Evolutionary conservation across 1,140 invertebrate genomes (phyloP).

Genomic region (Ylistrum balloti): DNA sequence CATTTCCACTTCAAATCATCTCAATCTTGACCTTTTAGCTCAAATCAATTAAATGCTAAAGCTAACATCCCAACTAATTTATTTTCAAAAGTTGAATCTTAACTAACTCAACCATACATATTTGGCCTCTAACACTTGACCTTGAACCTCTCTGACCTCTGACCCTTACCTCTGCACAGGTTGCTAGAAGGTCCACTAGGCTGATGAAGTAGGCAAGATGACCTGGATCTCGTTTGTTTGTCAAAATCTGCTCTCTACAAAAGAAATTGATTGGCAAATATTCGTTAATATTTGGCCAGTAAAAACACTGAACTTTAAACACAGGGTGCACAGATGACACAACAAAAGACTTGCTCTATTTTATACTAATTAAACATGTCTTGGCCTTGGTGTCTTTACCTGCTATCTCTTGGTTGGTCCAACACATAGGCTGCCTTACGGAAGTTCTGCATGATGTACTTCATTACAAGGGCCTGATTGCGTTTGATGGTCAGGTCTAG

Average conservation of each 20-base stretch:
- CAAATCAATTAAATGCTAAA: too few species aligned
- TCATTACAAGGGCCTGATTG: conserved; percentile 82
- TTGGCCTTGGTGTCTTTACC: conserved; percentile 61
- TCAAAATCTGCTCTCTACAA: conserved; percentile 76
- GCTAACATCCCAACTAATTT: too few species aligned
- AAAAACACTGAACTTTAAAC: too few species aligned
- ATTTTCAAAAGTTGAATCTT: too few species aligned
- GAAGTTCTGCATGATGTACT: conserved; percentile 82
- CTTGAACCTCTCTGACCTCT: not conserved
- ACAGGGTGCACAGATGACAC: too few species aligned
- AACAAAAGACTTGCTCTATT: too few species aligned
- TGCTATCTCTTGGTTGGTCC: conserved; percentile 77
- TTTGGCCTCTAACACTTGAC: too few species aligned
- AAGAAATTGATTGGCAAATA: not conserved
- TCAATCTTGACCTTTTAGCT: too few species aligned
- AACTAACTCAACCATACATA: too few species aligned
- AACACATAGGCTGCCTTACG: conserved; percentile 81
- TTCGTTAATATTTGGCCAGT: too few species aligned
- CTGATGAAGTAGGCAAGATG: conserved; percentile 79
- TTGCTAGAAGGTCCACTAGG: conserved; percentile 80
- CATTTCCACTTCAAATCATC: too few species aligned
- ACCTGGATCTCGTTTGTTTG: conserved; percentile 74
- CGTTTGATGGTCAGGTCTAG: conserved; percentile 81
- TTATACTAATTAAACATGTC: not conserved
- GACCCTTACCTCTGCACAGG: conserved; percentile 79